Evolutionary conservation across 2,113 vertebrate genomes (phyloP).

Genomic region (Bettongia penicillata): DNA sequence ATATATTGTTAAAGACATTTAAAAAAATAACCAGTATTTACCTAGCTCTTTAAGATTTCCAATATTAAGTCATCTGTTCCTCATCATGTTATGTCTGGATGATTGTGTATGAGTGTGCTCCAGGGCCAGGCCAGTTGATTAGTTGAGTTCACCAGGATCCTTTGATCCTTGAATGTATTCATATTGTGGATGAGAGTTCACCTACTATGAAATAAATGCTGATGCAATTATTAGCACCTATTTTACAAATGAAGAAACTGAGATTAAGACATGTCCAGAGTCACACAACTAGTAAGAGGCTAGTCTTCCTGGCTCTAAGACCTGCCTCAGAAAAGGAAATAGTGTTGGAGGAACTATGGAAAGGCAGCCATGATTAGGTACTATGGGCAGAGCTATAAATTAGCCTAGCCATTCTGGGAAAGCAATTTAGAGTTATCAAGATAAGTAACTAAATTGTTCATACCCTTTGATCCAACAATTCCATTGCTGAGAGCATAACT

Average conservation of each 20-base stretch:
- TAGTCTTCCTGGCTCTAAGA: not conserved
- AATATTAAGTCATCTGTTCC: not conserved
- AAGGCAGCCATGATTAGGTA: not conserved
- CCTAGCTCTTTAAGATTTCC: not conserved
- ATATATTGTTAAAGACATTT: not conserved
- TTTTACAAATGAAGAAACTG: not conserved
- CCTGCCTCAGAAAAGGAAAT: not conserved
- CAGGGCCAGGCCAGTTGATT: not conserved
- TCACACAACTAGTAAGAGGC: not conserved
- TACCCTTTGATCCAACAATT: not conserved
- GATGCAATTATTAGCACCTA: not conserved
- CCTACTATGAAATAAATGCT: not conserved
- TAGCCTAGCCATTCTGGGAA: not conserved
- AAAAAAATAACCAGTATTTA: not conserved
- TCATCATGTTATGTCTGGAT: not conserved
- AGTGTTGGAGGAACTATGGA: not conserved
- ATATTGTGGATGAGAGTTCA: not conserved
- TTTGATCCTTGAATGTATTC: not conserved
- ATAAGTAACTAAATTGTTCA: not conserved
- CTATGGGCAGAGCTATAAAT: not conserved
- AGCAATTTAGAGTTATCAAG: not conserved
- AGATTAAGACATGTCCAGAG: not conserved
- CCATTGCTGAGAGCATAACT: not conserved
- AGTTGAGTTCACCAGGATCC: not conserved
- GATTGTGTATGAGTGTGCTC: not conserved